phyloP scores from a whole-genome alignment of 1,140 invertebrate species.

The Batillaria attramentaria region DNA sequence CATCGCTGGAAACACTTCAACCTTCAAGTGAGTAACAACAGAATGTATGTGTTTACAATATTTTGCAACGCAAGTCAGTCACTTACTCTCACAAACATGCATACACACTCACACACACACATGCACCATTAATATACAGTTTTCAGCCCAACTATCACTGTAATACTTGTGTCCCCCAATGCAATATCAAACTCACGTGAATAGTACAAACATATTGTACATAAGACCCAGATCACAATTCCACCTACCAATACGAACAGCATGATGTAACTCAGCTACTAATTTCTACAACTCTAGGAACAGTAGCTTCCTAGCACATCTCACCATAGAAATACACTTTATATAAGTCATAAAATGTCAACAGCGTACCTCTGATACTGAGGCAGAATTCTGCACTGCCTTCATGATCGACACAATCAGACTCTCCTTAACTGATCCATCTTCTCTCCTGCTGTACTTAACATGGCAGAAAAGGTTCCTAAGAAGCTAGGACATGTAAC shows the following conservation, averaged over 20 bases:
- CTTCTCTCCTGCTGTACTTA: no score
- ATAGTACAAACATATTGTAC: neutral
- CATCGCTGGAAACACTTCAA: neutral
- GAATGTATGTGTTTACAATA: neutral
- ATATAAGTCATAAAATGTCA: no score
- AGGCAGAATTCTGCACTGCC: no score
- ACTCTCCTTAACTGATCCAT: no score
- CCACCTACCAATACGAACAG: neutral
- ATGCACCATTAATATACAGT: constrained; percentile 41
- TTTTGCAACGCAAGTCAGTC: constrained; percentile 17
- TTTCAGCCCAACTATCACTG: constrained; percentile 17
- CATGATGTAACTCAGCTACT: neutral
- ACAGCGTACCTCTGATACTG: no score
- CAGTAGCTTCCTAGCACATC: no score
- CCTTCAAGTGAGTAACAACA: neutral
- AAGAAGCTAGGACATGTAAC: no score
- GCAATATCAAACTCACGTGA: constrained; percentile 3
- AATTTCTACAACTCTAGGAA: neutral
- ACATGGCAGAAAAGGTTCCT: no score
- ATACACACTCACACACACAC: constrained; percentile 47
- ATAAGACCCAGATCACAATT: neutral
- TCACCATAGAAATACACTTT: no score
- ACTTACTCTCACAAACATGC: constrained; percentile 40
- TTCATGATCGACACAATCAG: no score
- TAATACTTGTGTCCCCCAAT: neutral